Evolutionary conservation across 2,888 invertebrate species (phyloP), one percentile per base, ranked within the genome.

Genomic region (Malthinus flaveolus): DNA sequence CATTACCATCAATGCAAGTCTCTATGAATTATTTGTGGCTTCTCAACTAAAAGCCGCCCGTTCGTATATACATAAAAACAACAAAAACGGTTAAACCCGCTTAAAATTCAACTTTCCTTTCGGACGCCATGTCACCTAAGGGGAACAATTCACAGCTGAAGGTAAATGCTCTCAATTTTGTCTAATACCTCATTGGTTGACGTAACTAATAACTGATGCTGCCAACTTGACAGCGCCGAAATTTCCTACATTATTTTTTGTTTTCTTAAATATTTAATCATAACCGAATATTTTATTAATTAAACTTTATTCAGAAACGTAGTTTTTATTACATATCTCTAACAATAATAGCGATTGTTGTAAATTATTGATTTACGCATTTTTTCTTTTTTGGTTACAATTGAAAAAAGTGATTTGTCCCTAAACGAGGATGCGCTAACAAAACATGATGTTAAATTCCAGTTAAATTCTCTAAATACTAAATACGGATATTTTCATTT

Each of bases 1-100:
- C 95, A 96, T 96, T 95, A 95, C 95, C 95, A 95, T 95, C 90
- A 91, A 91, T 91, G 90, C 90, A 88, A 87, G 85, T 87, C 80
- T 87, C 89, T 88, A 83, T 78, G 78, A 84, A 85, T 86, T 84
- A 83, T 85, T 85, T 85, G 85, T 85, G 87, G 87, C 86, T 86
- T 85, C 83, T 85, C 15, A 15, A 84, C 83, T 84, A 83, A 82
- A 85, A 87, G 87, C 86, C 85, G 84, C 82, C 83, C 81, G 83
- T 80, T 81, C 82, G 81, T 82, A 82, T 82, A 85, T 84, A 87
- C 87, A 88, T 88, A 85, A 87, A 87, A 87, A 85, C 85, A 85
- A 81, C 81, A 82, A 81, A 83, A 85, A 86, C 85, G 82, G 82
- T 83, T 83, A 73, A 78, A 80, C 78, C 81, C 80, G 82, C 83